Percentiles rank a stretch among this genome's conserved stretches.
Conservation (phyloP, 1,140 invertebrate genomes). For the Holotrichia oblita region DNA sequence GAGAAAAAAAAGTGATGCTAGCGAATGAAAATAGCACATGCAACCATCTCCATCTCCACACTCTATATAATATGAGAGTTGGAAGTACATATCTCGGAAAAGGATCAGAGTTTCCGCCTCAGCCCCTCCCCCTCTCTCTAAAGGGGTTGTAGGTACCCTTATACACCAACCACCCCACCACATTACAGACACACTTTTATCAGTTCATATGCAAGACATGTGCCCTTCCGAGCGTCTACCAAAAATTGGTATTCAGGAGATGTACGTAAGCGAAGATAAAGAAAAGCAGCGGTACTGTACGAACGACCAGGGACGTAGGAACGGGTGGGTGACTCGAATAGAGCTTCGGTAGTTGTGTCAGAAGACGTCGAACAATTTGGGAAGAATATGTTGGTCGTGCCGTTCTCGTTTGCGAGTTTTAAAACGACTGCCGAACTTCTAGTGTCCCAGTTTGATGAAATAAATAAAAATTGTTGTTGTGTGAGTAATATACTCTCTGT, state of each 20-base stretch:
- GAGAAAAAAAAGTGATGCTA: too few species aligned
- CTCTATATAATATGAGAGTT: too few species aligned
- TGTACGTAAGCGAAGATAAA: background rate
- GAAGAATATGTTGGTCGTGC: too few species aligned
- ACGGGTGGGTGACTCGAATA: background rate
- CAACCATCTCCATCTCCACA: too few species aligned
- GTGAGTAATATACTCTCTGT: too few species aligned
- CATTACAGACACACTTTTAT: background rate
- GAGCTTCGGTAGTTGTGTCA: background rate
- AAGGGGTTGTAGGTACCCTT: too few species aligned
- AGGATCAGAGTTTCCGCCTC: too few species aligned
- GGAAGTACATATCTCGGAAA: too few species aligned
- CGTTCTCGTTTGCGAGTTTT: background rate
- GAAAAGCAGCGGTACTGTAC: background rate
- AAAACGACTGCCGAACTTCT: background rate
- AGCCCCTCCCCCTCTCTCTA: too few species aligned
- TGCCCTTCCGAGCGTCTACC: background rate
- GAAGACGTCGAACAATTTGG: background rate
- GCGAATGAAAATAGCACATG: too few species aligned
- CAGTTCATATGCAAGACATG: slow-evolving; percentile 2
- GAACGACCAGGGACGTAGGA: background rate
- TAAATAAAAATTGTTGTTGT: background rate
- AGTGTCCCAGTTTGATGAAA: background rate
- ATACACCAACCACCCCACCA: background rate
- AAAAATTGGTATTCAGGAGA: background rate